Base-by-base conservation (phyloP, 2,888 invertebrate species). In the Hanleya hanleyi region DNA sequence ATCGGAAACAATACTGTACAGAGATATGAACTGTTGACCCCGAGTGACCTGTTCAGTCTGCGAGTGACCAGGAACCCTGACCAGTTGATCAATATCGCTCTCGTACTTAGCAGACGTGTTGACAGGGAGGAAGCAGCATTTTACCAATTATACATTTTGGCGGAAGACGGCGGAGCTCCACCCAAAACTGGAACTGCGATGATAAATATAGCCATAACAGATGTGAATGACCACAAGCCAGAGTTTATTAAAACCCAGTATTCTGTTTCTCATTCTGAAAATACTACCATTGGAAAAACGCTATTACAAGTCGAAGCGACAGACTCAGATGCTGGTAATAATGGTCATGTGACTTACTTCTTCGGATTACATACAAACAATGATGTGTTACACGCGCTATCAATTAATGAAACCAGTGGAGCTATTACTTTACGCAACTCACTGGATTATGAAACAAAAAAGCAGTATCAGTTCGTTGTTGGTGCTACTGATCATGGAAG, bases 131-230 rank as follows among this genome's bases (percentile, higher is more conserved):
- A 35, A 1, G 76, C 26, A 2, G 81, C 81, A 37, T 66, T 67
- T 26, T 87, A 87, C 74, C 77, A 81, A 32, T 67, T 88, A 49
- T 78, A 79, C 50, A 67, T 87, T 26, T 74, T 84, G n/a, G 87
- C 87, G 1, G 77, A 75, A 36, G 87, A 87, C 70, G 86, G 86
- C 0, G 87, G 86, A 5, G 36, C 9, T 15, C 85, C 87, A 22
- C 80, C 82, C 33, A 78, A 67, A 50, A 74, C 74, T 6, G 87
- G 85, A 7, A 72, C 76, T 18, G 67, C 57, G 12, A 57, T 32
- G 2, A 57, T 57, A 18, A 37, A 64, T 26, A 37, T 64, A 33
- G 36, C 64, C 3, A 37, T 64, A n/a, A 37, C 35, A 5, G 64
- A 64, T n/a, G 64, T 64, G 18, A 64, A 64, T 37, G 64, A 64